Base-by-base conservation (phyloP, 2,797 vertebrate genomes). In the Prionace glauca region DNA sequence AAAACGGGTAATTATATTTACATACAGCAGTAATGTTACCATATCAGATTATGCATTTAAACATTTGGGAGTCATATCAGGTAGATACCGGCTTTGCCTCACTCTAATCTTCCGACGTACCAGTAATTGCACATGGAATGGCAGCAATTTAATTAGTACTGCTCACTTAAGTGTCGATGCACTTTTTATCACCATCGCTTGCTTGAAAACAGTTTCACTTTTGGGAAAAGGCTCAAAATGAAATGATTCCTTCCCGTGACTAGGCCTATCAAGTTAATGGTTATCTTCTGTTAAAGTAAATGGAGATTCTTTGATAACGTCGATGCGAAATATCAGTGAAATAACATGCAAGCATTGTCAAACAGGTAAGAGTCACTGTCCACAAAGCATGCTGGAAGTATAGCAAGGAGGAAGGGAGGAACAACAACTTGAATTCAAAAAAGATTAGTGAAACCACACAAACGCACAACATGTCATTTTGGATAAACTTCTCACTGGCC, bases 401-500 rank as follows among this genome's bases (percentile, higher is more conserved):
- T 29, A 22, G 45, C 18, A 7, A 18, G 69, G 22, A 7, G 50
- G 65, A 45, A 67, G 45, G 67, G 26, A 77, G 71, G 26, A 24
- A 24, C 7, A 60, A 77, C 71, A 95, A 74, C 20, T 41, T 94
- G 22, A 71, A 94, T n/a, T 50, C 50, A 32, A 77, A 91, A 41
- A 90, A 91, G 69, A 72, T 95, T 50, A 95, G 93, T 69, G 41
- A 95, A 95, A 95, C 71, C 71, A 95, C 71, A 95, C 56, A 91
- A 65, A 32, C 5, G 56, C 29, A n/a, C 69, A 20, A 14, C 93
- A 77, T 3, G 2, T 29, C 45, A 77, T 74, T 95, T 95, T 32
- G 71, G 71, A 50, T 32, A 95, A 77, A 45, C 41, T 18, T 77
- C 22, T 50, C 93, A 95, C 26, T 1, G 1, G 45, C n/a, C 45